Evolutionary conservation across 2,888 invertebrate species (phyloP).

Genomic region (Agrochola lychnidis): DNA sequence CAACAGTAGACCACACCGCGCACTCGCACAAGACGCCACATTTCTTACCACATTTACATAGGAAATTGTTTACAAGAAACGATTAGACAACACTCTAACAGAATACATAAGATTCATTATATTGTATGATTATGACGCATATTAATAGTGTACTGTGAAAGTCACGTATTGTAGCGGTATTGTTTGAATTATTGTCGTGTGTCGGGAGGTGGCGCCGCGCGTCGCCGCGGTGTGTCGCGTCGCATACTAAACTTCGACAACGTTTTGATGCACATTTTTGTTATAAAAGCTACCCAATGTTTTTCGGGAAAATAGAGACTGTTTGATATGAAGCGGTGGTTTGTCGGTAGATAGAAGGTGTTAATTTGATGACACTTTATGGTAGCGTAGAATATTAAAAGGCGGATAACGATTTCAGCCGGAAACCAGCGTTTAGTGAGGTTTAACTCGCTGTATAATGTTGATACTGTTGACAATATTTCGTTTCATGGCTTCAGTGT

Average conservation of each 20-base stretch:
- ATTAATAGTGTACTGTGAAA: constrained; percentile 38
- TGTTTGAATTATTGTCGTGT: constrained; percentile 57
- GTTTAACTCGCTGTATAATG: neutral
- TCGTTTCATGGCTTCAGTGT: neutral
- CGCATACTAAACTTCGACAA: constrained; percentile 59
- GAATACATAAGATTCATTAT: constrained; percentile 53
- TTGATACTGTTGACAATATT: neutral
- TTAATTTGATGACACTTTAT: neutral
- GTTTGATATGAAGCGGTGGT: neutral
- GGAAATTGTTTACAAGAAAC: constrained; percentile 45
- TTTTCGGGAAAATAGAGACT: neutral
- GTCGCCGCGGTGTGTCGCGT: constrained; percentile 26
- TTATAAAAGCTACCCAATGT: constrained; percentile 24
- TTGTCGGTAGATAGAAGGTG: constrained; percentile 4
- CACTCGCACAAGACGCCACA: constrained; percentile 46
- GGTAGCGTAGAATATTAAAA: constrained; percentile 12
- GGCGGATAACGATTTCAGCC: neutral
- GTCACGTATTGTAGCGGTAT: constrained; percentile 63
- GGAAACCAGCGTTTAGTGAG: neutral
- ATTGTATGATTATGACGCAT: constrained; percentile 47
- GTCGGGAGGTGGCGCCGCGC: constrained; percentile 58
- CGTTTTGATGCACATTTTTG: constrained; percentile 33
- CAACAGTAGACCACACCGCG: constrained; percentile 42
- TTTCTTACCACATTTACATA: constrained; percentile 38
- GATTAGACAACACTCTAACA: constrained; percentile 7